These are phyloP conservation scores for Abscondita cerata DNA, from an alignment of 2,888 invertebrate species.

Conservation along the genomic window DNA sequence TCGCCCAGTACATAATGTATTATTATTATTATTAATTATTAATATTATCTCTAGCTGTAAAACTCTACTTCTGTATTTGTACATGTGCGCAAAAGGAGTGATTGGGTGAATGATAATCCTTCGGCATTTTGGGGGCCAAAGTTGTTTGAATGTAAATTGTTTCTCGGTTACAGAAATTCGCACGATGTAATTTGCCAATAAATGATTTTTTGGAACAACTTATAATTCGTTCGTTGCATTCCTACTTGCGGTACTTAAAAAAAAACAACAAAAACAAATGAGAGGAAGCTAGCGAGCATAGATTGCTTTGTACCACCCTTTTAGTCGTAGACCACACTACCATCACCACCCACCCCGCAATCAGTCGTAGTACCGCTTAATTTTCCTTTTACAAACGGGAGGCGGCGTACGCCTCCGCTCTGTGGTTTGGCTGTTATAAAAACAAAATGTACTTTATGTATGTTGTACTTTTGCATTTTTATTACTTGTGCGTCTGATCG, in stretches of 20 bases:
- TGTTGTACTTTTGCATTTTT: slow-evolving; percentile 38
- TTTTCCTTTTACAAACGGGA: background rate
- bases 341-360: too few relatives aligned
- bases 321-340: background rate
- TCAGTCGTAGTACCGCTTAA: background rate
- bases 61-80: slow-evolving; percentile 41
- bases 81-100: slow-evolving; percentile 29
- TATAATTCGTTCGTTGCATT: slow-evolving; percentile 26
- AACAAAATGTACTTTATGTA: slow-evolving; percentile 30
- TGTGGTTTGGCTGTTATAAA: slow-evolving; percentile 34
- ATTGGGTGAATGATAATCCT: slow-evolving; percentile 22
- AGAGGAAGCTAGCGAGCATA: slow-evolving; percentile 20
- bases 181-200: too few relatives aligned
- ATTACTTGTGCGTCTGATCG: slow-evolving; percentile 44
- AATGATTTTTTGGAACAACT: background rate
- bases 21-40: slow-evolving; percentile 54
- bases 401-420: slow-evolving; percentile 3
- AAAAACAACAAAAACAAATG: too few relatives aligned
- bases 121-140: slow-evolving; percentile 19
- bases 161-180: too few relatives aligned
- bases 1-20: slow-evolving; percentile 56
- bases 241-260: slow-evolving; percentile 36
- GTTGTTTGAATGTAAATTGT: slow-evolving; percentile 11
- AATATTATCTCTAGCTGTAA: slow-evolving; percentile 41
- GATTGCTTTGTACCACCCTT: slow-evolving; percentile 22